These are phyloP conservation scores for Standfussiana lucernea DNA, from an alignment of 2,888 invertebrate genomes.

Conservation along the genomic window DNA sequence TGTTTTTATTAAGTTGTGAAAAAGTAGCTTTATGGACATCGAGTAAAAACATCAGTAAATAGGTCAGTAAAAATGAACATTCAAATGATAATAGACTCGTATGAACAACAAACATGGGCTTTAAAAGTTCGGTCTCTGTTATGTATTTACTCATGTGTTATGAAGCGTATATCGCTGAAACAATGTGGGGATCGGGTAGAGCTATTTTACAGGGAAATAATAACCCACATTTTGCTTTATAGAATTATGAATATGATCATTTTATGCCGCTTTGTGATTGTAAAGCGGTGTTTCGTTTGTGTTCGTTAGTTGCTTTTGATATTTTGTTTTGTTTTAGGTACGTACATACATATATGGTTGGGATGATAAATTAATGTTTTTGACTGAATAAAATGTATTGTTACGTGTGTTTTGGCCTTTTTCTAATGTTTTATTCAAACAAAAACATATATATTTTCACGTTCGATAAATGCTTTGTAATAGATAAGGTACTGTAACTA, in stretches of 20 bases:
- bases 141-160: slow-evolving; percentile 33
- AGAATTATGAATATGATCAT: slow-evolving; percentile 55
- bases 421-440: background rate
- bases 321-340: slow-evolving; percentile 19
- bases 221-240: slow-evolving; percentile 47
- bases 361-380: background rate
- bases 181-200: slow-evolving; percentile 46
- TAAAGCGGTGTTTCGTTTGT: slow-evolving; percentile 2
- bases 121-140: slow-evolving; percentile 23
- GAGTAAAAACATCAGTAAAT: background rate
- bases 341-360: background rate
- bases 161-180: slow-evolving; percentile 32
- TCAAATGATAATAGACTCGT: background rate
- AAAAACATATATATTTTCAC: background rate
- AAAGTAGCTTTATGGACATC: background rate
- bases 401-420: background rate
- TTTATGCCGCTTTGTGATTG: slow-evolving; percentile 31
- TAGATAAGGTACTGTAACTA: background rate
- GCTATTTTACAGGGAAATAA: slow-evolving; percentile 65
- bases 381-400: background rate
- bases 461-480: background rate
- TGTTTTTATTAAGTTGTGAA: background rate
- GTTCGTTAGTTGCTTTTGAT: slow-evolving; percentile 11
- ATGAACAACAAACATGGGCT: background rate
- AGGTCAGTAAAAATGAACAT: background rate